Base-by-base conservation (phyloP, 2,797 vertebrate genomes). In the Urophycis tenuis region DNA sequence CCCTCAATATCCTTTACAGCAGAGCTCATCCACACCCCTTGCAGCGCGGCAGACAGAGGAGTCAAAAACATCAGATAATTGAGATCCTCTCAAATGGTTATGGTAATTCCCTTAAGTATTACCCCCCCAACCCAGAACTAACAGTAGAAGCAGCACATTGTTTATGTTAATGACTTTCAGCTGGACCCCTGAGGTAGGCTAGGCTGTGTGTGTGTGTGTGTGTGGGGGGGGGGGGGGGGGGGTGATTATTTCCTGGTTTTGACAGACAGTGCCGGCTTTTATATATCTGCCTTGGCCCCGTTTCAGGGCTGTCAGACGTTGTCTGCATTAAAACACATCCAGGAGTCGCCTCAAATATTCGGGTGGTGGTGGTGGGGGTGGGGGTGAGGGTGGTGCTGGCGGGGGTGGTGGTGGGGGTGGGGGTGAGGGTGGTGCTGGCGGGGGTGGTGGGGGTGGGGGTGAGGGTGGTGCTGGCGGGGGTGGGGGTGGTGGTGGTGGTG, bases 131-230 rank as follows among this genome's bases (percentile, higher is more conserved):
- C 6, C 49, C 49, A 60, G 91, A 92, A 91, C 92, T 91, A 95
- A 94, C 93, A 94, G 95, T 94, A 94, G 95, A 94, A 93, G 93
- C 95, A 93, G 94, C 93, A 92, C 93, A 95, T 93, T 95, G 95
- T 95, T 96, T 90, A 89, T 85, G 87, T 91, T 96, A 96, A 98
- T 96, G 93, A 91, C 92, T 97, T 95, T 95, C 95, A 97, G 96
- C 95, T 98, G 96, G 91, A 87, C 80, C 91, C 91, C 91, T 92
- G 91, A 93, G 93, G 94, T 93, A 6, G 25, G 30, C 30, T 30
- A 7, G 92, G 2, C 29, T 2, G 34, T 10, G 93, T 84, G 92
- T 34, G 73, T 92, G 92, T 93, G 89, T n/a, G 89, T 92, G 92
- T 34, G 93, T 85, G 91, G 36, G 78, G 91, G 92, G 93, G 22